These are phyloP conservation scores for Drosophila demipolita DNA, from an alignment of 2,888 invertebrate species.

Conservation along the genomic window DNA sequence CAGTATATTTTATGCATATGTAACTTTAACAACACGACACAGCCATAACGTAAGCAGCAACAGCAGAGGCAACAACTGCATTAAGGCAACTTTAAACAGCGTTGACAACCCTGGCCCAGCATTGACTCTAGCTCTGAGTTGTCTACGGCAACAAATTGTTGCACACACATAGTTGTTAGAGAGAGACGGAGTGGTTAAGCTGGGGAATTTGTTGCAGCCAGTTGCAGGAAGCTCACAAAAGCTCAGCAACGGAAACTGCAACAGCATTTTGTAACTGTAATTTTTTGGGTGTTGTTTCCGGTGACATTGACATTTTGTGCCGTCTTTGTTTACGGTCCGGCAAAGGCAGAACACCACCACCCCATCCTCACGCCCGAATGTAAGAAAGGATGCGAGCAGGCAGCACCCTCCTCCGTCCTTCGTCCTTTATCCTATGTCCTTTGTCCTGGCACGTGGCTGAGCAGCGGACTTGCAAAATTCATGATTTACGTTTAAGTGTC, in stretches of 20 bases:
- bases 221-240: conserved; percentile 66
- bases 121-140: conserved; percentile 65
- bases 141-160: conserved; percentile 74
- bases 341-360: not conserved
- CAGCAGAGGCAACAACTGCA: conserved; percentile 55
- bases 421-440: not conserved
- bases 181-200: conserved; percentile 23
- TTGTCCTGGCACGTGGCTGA: conserved; percentile 45
- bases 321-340: conserved; percentile 56
- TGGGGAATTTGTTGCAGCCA: conserved; percentile 68
- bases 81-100: conserved; percentile 77
- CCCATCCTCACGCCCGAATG: not conserved
- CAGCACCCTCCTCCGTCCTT: not conserved
- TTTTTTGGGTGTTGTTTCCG: conserved; percentile 80
- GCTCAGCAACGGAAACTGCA: conserved; percentile 71
- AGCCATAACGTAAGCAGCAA: conserved; percentile 55
- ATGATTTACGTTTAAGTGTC: conserved; percentile 80
- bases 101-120: conserved; percentile 73
- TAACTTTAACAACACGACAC: conserved; percentile 60
- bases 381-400: conserved; percentile 22
- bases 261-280: conserved; percentile 76
- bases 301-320: conserved; percentile 69
- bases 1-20: conserved; percentile 81
- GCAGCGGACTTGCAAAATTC: conserved; percentile 68
- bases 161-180: conserved; percentile 61